Evolutionary conservation across 2,888 invertebrate species (phyloP), one percentile per base, ranked within the genome.

Genomic region (Pristionchus fissidentatus): DNA sequence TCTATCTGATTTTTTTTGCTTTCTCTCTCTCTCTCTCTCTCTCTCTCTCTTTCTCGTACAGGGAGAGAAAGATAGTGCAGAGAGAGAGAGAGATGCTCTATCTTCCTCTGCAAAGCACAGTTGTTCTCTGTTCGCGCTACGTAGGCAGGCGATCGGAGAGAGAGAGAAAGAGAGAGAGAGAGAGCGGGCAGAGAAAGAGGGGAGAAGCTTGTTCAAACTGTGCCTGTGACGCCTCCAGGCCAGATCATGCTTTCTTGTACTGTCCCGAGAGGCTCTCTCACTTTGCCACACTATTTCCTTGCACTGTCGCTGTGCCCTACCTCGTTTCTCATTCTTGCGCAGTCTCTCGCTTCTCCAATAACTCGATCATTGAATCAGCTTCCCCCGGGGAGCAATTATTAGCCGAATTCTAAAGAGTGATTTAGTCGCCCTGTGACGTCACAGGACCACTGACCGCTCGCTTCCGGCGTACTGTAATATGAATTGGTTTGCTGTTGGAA

Each of bases 71-170:
- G 57, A 57, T n/a, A 57, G 57, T 26, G 7, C n/a, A 26, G 26
- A 8, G 22, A 26, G n/a, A 57, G n/a, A 26, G 57, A n/a, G 57
- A 57, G 26, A 5, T 4, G 29, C 8, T 70, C 8, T 41, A n/a
- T 70, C 22, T 7, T 57, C 57, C 57, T n/a, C n/a, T n/a, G n/a
- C n/a, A 38, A 70, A 41, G 43, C n/a, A 22, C 43, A 35, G 41
- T 41, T 60, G 60, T 55, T 38, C 70, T 70, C 26, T 26, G 70
- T 43, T 70, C 70, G 70, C 41, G 43, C 19, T 70, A 70, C 70
- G 70, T 70, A 70, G 70, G 70, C 70, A 70, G 55, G 55, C n/a
- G n/a, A n/a, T n/a, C n/a, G n/a, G n/a, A n/a, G n/a, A n/a, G n/a
- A n/a, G n/a, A n/a, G 22, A 55, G 55, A 55, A 55, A n/a, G 22